Conservation (phyloP, 2,888 invertebrate genomes). For the Noctua pronuba region DNA sequence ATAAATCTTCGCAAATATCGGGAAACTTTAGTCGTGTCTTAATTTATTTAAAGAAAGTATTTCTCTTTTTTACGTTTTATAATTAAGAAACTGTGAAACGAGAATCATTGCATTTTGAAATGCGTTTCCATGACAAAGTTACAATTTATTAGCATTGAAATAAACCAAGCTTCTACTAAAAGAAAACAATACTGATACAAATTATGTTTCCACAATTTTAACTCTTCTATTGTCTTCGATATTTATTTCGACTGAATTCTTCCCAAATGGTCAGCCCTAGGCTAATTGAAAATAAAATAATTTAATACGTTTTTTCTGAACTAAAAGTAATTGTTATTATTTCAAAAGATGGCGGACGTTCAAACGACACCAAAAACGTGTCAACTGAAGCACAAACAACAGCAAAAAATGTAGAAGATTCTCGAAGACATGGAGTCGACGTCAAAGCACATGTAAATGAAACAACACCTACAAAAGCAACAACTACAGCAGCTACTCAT, state of each 20-base stretch:
- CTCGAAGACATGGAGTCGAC: slow-evolving; percentile 35
- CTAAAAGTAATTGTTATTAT: neutral
- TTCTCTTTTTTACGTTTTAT: neutral
- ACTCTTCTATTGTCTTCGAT: neutral
- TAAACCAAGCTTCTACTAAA: neutral
- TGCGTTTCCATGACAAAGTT: neutral
- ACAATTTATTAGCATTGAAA: slow-evolving; percentile 9
- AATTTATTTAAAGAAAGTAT: neutral
- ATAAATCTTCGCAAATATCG: neutral
- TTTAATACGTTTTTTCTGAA: neutral
- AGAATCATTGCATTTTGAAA: neutral
- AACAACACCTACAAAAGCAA: neutral
- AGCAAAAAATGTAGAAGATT: neutral
- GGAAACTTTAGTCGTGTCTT: neutral
- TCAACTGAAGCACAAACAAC: slow-evolving; percentile 2
- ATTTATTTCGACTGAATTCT: neutral
- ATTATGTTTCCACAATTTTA: neutral
- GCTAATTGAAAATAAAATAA: neutral
- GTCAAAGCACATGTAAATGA: neutral
- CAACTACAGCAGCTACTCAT: neutral
- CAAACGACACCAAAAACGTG: slow-evolving; percentile 10
- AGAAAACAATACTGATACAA: neutral
- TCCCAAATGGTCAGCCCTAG: neutral
- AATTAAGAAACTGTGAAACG: slow-evolving; percentile 11
- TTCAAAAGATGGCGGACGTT: slow-evolving; percentile 20